phyloP scores from a whole-genome alignment of 2,113 vertebrate genomes.

The Lamprologus lemairii region DNA sequence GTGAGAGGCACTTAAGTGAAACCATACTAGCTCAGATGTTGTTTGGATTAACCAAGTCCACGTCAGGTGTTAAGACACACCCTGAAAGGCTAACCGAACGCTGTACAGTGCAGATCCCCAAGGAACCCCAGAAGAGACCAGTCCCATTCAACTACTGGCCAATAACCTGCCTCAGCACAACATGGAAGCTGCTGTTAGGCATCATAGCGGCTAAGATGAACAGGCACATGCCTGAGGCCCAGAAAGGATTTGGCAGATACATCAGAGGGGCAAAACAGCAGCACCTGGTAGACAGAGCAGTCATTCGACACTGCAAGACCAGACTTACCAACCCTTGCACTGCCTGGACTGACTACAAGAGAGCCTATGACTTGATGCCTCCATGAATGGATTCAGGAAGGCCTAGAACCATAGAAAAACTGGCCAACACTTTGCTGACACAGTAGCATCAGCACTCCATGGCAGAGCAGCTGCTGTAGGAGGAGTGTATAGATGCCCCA shows the following conservation, averaged over 20 bases:
- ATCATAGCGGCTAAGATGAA: not conserved
- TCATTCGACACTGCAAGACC: not conserved
- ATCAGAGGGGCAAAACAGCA: not conserved
- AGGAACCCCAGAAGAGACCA: not conserved
- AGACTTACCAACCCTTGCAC: not conserved
- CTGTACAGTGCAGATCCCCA: not conserved
- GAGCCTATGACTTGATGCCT: not conserved
- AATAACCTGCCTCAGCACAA: not conserved
- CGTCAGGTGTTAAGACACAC: not conserved
- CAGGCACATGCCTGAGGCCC: not conserved
- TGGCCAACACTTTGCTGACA: not conserved
- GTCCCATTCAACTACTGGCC: not conserved
- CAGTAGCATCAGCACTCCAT: not conserved
- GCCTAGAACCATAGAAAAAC: not conserved
- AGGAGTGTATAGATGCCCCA: accelerated
- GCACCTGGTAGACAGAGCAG: not conserved
- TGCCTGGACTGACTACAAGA: not conserved
- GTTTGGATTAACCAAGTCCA: not conserved
- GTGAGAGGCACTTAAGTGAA: not conserved
- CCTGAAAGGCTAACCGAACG: not conserved
- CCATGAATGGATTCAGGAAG: not conserved
- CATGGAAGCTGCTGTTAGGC: not conserved
- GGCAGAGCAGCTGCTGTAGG: not conserved
- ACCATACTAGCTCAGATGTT: not conserved
- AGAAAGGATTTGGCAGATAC: not conserved